Evolutionary conservation across 35 echinoderm and acorn worm genomes (phyloP).

Genomic region (Lytechinus variegatus): DNA sequence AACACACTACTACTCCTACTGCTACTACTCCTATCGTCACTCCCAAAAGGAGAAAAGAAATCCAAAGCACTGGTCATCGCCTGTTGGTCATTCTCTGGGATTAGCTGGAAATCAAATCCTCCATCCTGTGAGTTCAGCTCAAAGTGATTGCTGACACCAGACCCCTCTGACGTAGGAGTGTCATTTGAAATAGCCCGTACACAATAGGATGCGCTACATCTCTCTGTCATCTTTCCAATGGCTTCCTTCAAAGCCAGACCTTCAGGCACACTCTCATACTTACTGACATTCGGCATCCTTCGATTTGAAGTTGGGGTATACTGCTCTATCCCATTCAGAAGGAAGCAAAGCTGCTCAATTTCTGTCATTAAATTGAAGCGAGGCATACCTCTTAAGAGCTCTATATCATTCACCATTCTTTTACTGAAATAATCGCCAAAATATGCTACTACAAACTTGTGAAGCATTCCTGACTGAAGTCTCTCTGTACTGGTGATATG

Average conservation of each 20-base stretch:
- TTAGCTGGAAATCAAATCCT: background rate
- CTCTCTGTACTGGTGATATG: slow-evolving; percentile 13
- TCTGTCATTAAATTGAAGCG: background rate
- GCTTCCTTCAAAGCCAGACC: background rate
- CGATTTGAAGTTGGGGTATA: slow-evolving; percentile 15
- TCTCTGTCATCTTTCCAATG: background rate
- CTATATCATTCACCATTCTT: background rate
- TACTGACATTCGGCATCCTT: background rate
- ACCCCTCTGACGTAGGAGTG: background rate
- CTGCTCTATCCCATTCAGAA: background rate
- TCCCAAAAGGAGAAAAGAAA: background rate
- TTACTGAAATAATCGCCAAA: background rate
- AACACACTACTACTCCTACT: background rate
- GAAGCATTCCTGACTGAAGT: background rate
- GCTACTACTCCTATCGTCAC: background rate
- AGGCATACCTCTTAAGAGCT: slow-evolving; percentile 4
- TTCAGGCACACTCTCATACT: background rate
- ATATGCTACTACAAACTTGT: background rate
- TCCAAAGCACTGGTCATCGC: background rate
- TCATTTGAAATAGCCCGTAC: background rate
- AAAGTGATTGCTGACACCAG: background rate
- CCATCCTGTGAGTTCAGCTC: background rate
- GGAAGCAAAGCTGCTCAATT: background rate
- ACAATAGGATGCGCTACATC: background rate
- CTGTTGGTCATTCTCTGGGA: background rate